Percentiles rank a stretch among this genome's conserved stretches.
phyloP scores from a whole-genome alignment of 2,888 invertebrate genomes.

The Holacanthella duospinosa region DNA sequence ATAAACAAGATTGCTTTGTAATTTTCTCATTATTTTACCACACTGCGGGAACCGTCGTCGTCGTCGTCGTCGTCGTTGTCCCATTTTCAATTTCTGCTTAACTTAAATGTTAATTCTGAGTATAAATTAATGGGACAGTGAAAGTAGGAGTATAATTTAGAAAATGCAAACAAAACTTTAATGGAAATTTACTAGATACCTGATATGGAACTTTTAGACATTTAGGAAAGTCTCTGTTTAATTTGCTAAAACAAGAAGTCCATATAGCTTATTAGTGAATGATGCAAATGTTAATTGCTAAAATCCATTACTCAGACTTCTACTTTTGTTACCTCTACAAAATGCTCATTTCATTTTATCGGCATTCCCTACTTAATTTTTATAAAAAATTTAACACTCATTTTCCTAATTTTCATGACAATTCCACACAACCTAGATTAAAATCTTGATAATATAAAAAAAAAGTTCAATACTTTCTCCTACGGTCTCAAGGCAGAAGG shows the following conservation, averaged over 20 bases:
- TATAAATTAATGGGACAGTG: neutral
- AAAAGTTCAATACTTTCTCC: too few relatives aligned
- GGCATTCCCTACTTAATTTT: too few relatives aligned
- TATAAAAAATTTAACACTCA: too few relatives aligned
- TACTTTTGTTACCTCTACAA: too few relatives aligned
- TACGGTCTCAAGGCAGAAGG: too few relatives aligned
- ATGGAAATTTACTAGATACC: neutral
- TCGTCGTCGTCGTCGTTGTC: too few relatives aligned
- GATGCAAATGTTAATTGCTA: conserved; percentile 4
- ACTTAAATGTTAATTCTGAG: neutral
- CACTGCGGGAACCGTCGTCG: neutral
- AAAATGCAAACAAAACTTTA: neutral
- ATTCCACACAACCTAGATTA: too few relatives aligned
- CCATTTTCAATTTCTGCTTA: neutral
- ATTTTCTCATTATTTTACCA: neutral
- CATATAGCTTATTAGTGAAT: neutral
- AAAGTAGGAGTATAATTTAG: neutral
- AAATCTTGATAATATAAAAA: too few relatives aligned
- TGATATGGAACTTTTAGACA: neutral
- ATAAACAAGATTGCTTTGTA: conserved; percentile 1
- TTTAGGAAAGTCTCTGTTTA: too few relatives aligned
- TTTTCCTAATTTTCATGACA: too few relatives aligned
- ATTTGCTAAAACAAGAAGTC: neutral
- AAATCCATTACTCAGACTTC: neutral
- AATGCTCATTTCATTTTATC: too few relatives aligned